Conservation (phyloP, 2,113 vertebrate species). For the Anoura caudifer region DNA sequence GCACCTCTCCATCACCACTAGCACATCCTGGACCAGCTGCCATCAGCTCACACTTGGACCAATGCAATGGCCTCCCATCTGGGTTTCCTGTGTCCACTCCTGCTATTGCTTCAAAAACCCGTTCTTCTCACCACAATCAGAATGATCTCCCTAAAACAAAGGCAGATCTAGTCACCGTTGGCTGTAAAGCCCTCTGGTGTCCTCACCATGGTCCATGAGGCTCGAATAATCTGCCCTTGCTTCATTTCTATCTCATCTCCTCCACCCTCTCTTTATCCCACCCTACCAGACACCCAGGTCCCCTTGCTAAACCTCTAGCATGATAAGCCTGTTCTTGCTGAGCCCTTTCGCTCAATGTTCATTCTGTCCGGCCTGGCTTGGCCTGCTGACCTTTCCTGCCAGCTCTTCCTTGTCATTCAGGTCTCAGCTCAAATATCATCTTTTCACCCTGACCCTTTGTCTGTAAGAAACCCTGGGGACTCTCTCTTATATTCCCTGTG, state of each 20-base stretch:
- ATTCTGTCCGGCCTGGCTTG: not conserved
- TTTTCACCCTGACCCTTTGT: not conserved
- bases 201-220: not conserved
- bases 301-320: not conserved
- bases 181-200: not conserved
- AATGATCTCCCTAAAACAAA: not conserved
- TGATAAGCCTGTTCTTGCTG: not conserved
- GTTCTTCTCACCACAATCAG: not conserved
- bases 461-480: not conserved
- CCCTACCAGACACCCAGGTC: not conserved
- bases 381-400: not conserved
- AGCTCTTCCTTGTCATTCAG: not conserved
- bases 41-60: not conserved
- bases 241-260: not conserved
- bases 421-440: not conserved
- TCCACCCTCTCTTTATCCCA: not conserved
- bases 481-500: not conserved
- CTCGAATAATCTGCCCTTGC: not conserved
- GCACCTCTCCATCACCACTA: not conserved
- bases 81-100: not conserved
- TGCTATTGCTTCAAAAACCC: not conserved
- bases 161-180: not conserved
- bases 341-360: fast-evolving
- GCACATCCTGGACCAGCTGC: not conserved
- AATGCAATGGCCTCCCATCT: not conserved